Evolutionary conservation across 2,113 vertebrate species (phyloP).

Genomic region (Perca schrenkii): DNA sequence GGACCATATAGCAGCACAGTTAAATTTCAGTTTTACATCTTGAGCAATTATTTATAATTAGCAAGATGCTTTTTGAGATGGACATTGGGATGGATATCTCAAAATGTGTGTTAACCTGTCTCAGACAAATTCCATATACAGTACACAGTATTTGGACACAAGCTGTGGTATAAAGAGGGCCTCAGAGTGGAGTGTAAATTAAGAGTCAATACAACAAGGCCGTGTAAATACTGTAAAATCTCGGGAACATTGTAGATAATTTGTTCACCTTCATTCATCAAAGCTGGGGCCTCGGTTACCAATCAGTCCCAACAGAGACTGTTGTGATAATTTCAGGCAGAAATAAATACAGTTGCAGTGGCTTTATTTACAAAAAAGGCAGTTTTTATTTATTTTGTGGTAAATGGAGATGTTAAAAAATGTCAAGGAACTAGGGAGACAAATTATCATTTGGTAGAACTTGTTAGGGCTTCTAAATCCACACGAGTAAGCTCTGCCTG

Average conservation of each 20-base stretch:
- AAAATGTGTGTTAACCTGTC: not conserved
- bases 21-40: not conserved
- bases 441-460: not conserved
- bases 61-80: not conserved
- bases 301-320: not conserved
- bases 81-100: not conserved
- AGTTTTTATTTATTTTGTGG: not conserved
- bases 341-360: not conserved
- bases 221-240: not conserved
- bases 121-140: not conserved
- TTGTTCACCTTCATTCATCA: slow-evolving; percentile 1
- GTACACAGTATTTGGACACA: not conserved
- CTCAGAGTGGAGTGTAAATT: not conserved
- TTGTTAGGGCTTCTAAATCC: not conserved
- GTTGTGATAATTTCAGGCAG: not conserved
- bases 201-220: not conserved
- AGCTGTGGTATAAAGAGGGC: not conserved
- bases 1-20: not conserved
- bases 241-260: not conserved
- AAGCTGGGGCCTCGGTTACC: not conserved
- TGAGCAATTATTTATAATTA: not conserved
- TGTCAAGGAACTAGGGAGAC: no score
- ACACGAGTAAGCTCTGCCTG: not conserved
- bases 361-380: no score
- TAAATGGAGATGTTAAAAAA: not conserved